Base-by-base conservation (phyloP, 2,888 invertebrate species). In the Steinernema scapterisci region DNA sequence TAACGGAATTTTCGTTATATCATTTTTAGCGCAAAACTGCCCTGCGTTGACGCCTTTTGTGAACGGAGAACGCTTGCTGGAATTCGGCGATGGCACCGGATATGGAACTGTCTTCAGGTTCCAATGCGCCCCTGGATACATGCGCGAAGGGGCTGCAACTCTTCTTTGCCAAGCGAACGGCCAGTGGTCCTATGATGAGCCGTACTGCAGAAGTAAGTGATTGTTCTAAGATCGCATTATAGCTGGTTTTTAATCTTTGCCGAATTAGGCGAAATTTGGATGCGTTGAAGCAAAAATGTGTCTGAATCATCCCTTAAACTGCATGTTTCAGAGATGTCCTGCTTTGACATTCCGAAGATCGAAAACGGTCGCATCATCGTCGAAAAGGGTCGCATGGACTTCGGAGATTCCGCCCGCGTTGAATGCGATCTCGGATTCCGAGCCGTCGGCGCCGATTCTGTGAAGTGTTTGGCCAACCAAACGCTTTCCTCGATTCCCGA, bases 121-220 rank as follows among this genome's bases (percentile, higher is more conserved):
- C 75, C 79, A 84, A 45, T 87, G 87, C 75, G 80, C 79, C n/a
- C 79, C 81, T 6, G 87, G 87, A 31, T 87, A 85, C 76, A 77
- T 80, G 44, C 74, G 83, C 45, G 81, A 80, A 31, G 85, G 84
- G 7, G 93, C 93, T 63, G 92, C 94, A 0, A 92, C 94, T 0
- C 90, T 96, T 23, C 90, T 93, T 70, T 97, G 97, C 88, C 93
- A 93, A 3, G 93, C 94, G 7, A 92, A 92, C 87, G 96, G 97
- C 71, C 91, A 91, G 52, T 97, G 97, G 97, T 95, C 95, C 87
- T 94, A 94, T 82, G 92, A 93, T 6, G 92, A 93, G 71, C 97
- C 97, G 6, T 93, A 93, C 88, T 97, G 97, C 89, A 92, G 93
- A 91, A 94, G 95, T 95, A 91, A 91, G 92, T 90, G 27, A 43